Evolutionary conservation across 2,888 invertebrate genomes (phyloP).

Genomic region (Lamellibrachia columna): DNA sequence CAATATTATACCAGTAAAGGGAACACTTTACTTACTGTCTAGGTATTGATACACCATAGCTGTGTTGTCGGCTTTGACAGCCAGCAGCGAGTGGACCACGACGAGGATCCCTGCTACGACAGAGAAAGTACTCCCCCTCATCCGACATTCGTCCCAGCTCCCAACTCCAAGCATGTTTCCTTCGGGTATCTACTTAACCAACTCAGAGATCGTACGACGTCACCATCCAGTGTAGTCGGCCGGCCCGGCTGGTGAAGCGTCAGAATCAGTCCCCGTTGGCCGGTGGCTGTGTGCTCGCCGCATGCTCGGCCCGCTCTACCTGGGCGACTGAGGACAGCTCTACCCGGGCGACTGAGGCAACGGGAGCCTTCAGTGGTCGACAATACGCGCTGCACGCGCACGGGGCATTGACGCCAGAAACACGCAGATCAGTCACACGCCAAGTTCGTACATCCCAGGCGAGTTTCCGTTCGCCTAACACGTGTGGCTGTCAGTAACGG

Average conservation of each 20-base stretch:
- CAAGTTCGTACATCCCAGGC: not conserved
- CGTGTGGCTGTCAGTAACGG: not conserved
- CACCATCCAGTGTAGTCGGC: not conserved
- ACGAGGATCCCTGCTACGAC: not conserved
- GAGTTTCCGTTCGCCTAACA: not conserved
- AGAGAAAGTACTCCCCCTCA: not conserved
- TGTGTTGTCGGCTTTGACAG: not conserved
- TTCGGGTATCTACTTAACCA: not conserved
- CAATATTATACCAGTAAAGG: not conserved
- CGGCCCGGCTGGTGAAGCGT: not conserved
- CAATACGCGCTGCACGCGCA: constrained; percentile 5
- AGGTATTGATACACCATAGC: not conserved
- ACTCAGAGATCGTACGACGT: not conserved
- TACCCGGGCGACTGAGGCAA: not conserved
- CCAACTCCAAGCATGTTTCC: not conserved
- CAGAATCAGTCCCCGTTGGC: not conserved
- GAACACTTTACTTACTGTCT: not conserved
- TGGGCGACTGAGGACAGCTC: not conserved
- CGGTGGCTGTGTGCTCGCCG: not conserved
- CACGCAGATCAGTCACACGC: not conserved
- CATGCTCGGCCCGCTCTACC: not conserved
- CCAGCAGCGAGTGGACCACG: not conserved
- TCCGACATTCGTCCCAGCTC: not conserved
- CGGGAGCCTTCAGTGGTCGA: not conserved
- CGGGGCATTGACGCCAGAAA: not conserved